A percentile compares a stretch with the other conserved stretches of the same genome.
These are phyloP conservation scores for Trachurus trachurus DNA, from an alignment of 2,797 vertebrate species.

Conservation along the genomic window DNA sequence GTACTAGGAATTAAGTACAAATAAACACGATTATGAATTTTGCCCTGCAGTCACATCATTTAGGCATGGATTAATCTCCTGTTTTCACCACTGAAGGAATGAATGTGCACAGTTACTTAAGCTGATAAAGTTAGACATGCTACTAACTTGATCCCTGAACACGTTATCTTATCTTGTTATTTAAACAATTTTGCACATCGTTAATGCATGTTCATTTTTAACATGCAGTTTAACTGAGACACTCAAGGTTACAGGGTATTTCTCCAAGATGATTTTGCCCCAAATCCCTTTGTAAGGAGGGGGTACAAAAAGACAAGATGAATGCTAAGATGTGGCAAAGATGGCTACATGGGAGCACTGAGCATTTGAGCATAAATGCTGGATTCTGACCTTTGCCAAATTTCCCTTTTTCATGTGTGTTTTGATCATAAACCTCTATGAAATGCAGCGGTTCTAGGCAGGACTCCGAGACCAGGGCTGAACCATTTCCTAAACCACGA, in stretches of 20 bases:
- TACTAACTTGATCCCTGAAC: conserved; percentile 55
- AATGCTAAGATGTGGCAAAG: conserved; percentile 41
- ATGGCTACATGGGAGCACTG: conserved; percentile 50
- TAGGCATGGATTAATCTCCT: conserved; percentile 72
- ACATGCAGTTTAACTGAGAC: conserved; percentile 22
- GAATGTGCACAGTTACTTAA: conserved; percentile 55
- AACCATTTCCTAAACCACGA: conserved; percentile 85
- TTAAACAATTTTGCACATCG: conserved; percentile 53
- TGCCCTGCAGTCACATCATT: conserved; percentile 70
- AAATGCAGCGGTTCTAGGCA: conserved; percentile 77
- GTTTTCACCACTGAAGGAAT: conserved; percentile 61
- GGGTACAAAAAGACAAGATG: conserved; percentile 35
- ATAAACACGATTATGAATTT: conserved; percentile 76
- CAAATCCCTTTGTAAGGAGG: conserved; percentile 5
- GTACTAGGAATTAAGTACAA: conserved; percentile 68
- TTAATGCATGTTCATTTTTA: conserved; percentile 54
- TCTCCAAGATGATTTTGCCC: not conserved
- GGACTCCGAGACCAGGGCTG: conserved; percentile 75
- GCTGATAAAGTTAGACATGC: conserved; percentile 73
- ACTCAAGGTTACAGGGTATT: conserved; percentile 9
- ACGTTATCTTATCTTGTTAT: conserved; percentile 71
- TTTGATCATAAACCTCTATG: conserved; percentile 75
- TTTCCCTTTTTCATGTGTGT: conserved; percentile 73
- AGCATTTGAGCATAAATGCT: conserved; percentile 43
- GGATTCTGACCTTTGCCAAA: conserved; percentile 52